These are phyloP conservation scores for Drosophila varians DNA, from an alignment of 1,140 invertebrate genomes.

Conservation along the genomic window DNA sequence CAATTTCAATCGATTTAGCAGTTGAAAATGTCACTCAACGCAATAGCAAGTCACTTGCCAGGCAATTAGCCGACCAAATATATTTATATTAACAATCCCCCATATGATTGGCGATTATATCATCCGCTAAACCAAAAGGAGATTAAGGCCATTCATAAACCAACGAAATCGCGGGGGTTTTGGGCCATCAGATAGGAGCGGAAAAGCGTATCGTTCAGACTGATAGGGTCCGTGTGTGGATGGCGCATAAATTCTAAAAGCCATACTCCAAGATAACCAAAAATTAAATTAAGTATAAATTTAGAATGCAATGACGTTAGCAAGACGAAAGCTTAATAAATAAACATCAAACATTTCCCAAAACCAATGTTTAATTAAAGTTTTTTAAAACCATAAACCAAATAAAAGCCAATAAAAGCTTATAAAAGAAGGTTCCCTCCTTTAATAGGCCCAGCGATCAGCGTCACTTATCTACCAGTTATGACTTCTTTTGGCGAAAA, in stretches of 20 bases:
- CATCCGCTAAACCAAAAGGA: neutral
- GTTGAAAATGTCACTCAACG: conserved; percentile 10
- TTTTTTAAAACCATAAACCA: conserved; percentile 5
- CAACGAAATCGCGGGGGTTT: conserved; percentile 27
- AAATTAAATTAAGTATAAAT: conserved; percentile 13
- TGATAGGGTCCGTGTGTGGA: conserved; percentile 15
- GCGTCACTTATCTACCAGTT: conserved; percentile 36
- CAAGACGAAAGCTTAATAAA: conserved; percentile 1
- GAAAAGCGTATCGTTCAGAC: conserved; percentile 9
- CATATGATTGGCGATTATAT: conserved; percentile 10
- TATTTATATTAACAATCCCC: neutral
- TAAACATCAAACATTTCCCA: neutral
- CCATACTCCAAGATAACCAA: conserved; percentile 21
- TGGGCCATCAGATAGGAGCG: conserved; percentile 20
- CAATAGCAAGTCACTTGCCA: neutral
- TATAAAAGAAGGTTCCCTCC: conserved; percentile 33
- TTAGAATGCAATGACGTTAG: conserved; percentile 9
- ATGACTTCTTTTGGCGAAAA: conserved; percentile 31
- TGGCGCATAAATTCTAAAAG: conserved; percentile 27
- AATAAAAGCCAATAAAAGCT: conserved; percentile 11
- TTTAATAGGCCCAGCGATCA: neutral
- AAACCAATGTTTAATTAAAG: conserved; percentile 1
- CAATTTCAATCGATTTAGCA: conserved; percentile 6
- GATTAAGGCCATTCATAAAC: conserved; percentile 7
- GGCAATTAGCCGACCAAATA: neutral